Evolutionary conservation across 2,113 vertebrate species (phyloP), one percentile per base, ranked within the genome.

Genomic region (Rousettus leschenaultii): DNA sequence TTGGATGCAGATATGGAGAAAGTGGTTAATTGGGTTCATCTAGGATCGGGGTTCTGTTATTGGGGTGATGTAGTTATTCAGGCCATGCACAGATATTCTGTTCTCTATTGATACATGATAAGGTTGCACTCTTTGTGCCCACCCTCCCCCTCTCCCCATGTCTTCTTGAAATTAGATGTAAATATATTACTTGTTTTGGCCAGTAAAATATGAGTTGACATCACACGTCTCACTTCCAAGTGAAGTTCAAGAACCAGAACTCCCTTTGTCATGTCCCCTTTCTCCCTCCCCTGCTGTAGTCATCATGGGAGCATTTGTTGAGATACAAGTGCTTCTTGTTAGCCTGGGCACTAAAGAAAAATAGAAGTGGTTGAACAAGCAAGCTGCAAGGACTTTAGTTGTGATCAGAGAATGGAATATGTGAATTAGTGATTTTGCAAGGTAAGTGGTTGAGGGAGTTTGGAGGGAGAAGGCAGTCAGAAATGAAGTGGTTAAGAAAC

Each of bases 401-500:
- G 57, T 93, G 33, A 51, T 91, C 45, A 86, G 86, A 74, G 75
- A 75, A 61, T 24, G 26, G 35, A 65, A 55, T 68, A 33, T 33
- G 33, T 80, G 48, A 90, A 65, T 91, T 70, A 75, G 35, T 90
- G 82, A 63, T 75, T 91, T 93, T 88, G 53, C 30, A 85, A 75
- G 13, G 40, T 59, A 40, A 73, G 51, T 33, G 14, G 45, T 24
- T 51, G 55, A 85, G 43, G 45, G 82, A 65, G 5, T 65, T 71
- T 63, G 59, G 85, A 95, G 80, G 38, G 21, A 73, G 10, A 57
- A 86, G 26, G 38, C 59, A 86, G 55, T 70, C 55, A 14, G 48
- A 95, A 51, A 85, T 85, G 21, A 95, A 24, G 15, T 71, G 12
- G 5, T 86, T 3, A 71, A n/a, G n/a, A 55, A 70, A 77, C 24